A percentile compares a stretch with the other conserved stretches of the same genome.
phyloP scores from a whole-genome alignment of 2,113 vertebrate species.

The Acrocephalus arundinaceus region DNA sequence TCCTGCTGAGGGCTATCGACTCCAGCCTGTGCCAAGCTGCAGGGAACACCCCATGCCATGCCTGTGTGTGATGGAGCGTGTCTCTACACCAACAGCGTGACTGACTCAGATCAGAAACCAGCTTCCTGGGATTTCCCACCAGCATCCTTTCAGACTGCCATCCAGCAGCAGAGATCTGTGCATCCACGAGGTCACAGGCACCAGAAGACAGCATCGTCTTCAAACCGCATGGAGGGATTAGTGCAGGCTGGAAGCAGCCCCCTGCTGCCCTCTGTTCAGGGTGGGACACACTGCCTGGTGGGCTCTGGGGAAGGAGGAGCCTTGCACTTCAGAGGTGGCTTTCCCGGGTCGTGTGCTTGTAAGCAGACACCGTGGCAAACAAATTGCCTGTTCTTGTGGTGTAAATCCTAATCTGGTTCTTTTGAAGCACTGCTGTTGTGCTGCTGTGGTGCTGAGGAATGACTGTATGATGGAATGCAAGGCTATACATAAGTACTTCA shows the following conservation, averaged over 20 bases:
- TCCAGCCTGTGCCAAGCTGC: neutral
- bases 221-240: neutral
- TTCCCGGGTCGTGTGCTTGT: neutral
- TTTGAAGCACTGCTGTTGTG: neutral
- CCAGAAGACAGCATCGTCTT: constrained; percentile 6
- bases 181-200: neutral
- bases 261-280: neutral
- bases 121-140: neutral
- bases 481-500: neutral
- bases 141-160: neutral
- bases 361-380: rapidly evolving
- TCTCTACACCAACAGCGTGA: neutral
- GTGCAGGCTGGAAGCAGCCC: neutral
- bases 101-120: constrained; percentile 36
- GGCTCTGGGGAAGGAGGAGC: neutral
- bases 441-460: neutral
- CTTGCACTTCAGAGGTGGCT: neutral
- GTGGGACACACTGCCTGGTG: neutral
- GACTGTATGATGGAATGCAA: neutral
- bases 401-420: neutral
- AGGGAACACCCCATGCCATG: neutral
- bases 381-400: neutral
- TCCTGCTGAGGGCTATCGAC: constrained; percentile 40
- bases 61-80: neutral
- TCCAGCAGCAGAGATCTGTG: constrained; percentile 21